Percentiles rank a stretch among this genome's conserved stretches.
These are phyloP conservation scores for Sinonovacula constricta DNA, from an alignment of 1,140 invertebrate species.

Conservation along the genomic window DNA sequence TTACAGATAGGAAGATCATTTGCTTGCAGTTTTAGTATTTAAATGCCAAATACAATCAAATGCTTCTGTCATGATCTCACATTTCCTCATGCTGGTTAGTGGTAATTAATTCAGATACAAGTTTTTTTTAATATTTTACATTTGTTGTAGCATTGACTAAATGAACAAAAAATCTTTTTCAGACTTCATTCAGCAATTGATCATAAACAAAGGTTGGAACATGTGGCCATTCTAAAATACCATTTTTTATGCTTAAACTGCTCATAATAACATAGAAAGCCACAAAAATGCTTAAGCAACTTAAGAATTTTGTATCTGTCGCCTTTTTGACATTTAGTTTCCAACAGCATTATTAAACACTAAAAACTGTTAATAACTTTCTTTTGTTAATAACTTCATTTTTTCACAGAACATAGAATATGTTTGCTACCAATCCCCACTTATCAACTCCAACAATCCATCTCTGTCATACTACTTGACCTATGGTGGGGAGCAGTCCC, in stretches of 20 bases:
- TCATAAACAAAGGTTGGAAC: too few species aligned
- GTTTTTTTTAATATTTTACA: too few species aligned
- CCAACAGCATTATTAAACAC: not conserved
- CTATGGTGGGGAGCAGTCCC: conserved; percentile 25
- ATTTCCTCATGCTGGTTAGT: too few species aligned
- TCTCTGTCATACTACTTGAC: conserved; percentile 38
- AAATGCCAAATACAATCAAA: too few species aligned
- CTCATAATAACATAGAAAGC: not conserved
- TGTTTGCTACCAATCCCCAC: conserved; percentile 57
- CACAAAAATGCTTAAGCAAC: not conserved
- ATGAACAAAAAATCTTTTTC: too few species aligned
- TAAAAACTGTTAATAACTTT: not conserved
- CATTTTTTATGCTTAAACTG: not conserved
- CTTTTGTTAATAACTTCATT: conserved; percentile 17
- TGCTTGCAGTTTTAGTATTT: too few species aligned
- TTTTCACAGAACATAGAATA: conserved; percentile 62
- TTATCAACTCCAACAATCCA: conserved; percentile 40
- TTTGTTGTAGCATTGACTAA: too few species aligned
- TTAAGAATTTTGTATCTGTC: not conserved
- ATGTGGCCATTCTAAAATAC: not conserved
- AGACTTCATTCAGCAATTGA: too few species aligned
- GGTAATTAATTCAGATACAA: too few species aligned
- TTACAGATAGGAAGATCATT: too few species aligned
- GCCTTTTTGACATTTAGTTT: not conserved
- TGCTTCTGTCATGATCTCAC: too few species aligned